Percentiles rank a stretch among this genome's conserved stretches.
These are phyloP conservation scores for Battus philenor DNA, from an alignment of 1,140 invertebrate genomes.

Conservation along the genomic window DNA sequence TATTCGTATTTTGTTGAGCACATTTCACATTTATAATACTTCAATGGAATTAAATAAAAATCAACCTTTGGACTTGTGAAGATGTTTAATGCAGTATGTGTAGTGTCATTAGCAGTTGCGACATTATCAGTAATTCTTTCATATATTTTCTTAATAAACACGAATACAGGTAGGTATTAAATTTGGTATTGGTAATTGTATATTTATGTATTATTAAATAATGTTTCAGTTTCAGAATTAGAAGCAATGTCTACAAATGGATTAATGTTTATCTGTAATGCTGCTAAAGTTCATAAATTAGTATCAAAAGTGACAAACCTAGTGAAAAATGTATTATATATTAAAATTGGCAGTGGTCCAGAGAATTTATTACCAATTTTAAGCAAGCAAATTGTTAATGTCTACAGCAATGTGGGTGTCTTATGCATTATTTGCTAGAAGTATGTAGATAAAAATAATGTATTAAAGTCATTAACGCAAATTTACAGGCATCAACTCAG, in stretches of 20 bases:
- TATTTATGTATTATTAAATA: neutral
- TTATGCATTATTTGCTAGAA: too few relatives aligned
- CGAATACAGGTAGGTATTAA: slow-evolving; percentile 38
- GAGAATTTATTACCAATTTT: slow-evolving; percentile 38
- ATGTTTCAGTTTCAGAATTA: slow-evolving; percentile 18
- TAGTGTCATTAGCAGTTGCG: slow-evolving; percentile 26
- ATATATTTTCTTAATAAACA: slow-evolving; percentile 33
- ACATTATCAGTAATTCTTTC: slow-evolving; percentile 35
- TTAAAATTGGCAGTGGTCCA: slow-evolving; percentile 43
- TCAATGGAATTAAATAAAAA: slow-evolving; percentile 12
- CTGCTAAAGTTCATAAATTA: slow-evolving; percentile 45
- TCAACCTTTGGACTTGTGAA: slow-evolving; percentile 29
- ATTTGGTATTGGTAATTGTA: neutral
- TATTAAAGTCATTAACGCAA: neutral
- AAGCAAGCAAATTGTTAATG: slow-evolving; percentile 53
- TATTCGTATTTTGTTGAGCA: neutral
- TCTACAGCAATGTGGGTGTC: slow-evolving; percentile 52
- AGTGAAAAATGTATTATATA: slow-evolving; percentile 55
- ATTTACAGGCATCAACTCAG: slow-evolving; percentile 29
- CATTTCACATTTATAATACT: neutral
- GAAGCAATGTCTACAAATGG: slow-evolving; percentile 59
- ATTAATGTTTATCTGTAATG: slow-evolving; percentile 53
- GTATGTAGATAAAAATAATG: too few relatives aligned
- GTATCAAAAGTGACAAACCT: slow-evolving; percentile 47
- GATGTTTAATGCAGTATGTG: slow-evolving; percentile 13